A percentile compares a stretch with the other conserved stretches of the same genome.
Conservation (phyloP, 2,888 invertebrate species). For the Chydorus sphaericus region DNA sequence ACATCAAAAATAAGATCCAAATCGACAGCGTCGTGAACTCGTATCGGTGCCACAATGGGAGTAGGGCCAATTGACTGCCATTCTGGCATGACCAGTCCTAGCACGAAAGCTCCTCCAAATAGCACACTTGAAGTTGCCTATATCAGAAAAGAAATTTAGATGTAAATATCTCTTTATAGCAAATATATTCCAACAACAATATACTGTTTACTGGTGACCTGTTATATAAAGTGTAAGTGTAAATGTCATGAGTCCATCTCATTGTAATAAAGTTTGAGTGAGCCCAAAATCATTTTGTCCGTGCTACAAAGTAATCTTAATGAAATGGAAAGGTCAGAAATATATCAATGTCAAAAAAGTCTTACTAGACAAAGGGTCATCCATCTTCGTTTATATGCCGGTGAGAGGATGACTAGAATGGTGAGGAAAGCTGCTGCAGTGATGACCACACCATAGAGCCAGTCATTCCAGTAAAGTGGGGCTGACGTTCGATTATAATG, state of each 20-base stretch:
- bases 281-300: no score
- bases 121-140: conserved; percentile 1
- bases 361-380: conserved; percentile 4
- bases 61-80: conserved; percentile 8
- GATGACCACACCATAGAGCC: conserved; percentile 11
- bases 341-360: no score
- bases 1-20: neutral
- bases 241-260: neutral
- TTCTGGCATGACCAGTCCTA: conserved; percentile 6
- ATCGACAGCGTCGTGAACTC: conserved; percentile 5
- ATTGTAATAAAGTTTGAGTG: neutral
- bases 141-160: no score
- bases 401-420: conserved; percentile 7
- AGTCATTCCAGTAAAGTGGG: conserved; percentile 10
- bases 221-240: neutral
- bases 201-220: no score
- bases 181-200: no score
- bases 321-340: no score
- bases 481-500: conserved; percentile 7
- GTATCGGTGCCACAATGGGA: conserved; percentile 1
- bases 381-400: conserved; percentile 8
- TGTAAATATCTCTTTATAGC: no score
- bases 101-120: conserved; percentile 4
- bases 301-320: no score
- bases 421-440: conserved; percentile 7